Conservation (phyloP, 2,797 vertebrate species). For the Pachyuromys duprasi region DNA sequence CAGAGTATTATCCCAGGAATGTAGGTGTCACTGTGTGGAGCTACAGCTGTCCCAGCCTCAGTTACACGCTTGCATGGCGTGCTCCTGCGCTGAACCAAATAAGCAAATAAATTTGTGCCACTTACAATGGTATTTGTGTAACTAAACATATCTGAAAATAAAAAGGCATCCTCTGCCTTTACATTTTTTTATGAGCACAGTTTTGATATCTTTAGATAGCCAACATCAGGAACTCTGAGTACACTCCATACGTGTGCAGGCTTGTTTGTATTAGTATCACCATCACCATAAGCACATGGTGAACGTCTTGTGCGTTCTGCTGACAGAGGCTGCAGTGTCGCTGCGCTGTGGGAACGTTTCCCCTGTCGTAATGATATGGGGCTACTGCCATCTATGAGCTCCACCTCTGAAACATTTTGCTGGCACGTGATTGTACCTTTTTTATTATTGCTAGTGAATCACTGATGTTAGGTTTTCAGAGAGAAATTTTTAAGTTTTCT, state of each 20-base stretch:
- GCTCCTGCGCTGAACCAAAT: not conserved
- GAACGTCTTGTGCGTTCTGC: not conserved
- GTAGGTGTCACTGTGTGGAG: not conserved
- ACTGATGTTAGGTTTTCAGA: not conserved
- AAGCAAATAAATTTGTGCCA: not conserved
- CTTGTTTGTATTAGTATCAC: not conserved
- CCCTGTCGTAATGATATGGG: not conserved
- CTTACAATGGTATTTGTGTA: not conserved
- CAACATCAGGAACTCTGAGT: not conserved
- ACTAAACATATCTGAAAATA: not conserved
- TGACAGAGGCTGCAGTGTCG: not conserved
- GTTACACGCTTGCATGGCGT: not conserved
- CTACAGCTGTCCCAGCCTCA: not conserved
- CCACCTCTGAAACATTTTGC: not conserved
- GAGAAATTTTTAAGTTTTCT: conserved; percentile 33
- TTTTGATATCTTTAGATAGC: not conserved
- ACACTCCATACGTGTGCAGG: not conserved
- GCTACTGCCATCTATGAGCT: not conserved
- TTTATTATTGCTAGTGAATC: conserved; percentile 15
- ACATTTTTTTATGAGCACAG: not conserved
- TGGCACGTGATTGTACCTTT: not conserved
- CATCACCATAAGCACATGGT: not conserved
- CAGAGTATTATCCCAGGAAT: not conserved
- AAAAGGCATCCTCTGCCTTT: not conserved
- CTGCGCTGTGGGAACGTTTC: not conserved